Evolutionary conservation across 2,888 invertebrate species (phyloP).

Genomic region (Vanessa cardui): DNA sequence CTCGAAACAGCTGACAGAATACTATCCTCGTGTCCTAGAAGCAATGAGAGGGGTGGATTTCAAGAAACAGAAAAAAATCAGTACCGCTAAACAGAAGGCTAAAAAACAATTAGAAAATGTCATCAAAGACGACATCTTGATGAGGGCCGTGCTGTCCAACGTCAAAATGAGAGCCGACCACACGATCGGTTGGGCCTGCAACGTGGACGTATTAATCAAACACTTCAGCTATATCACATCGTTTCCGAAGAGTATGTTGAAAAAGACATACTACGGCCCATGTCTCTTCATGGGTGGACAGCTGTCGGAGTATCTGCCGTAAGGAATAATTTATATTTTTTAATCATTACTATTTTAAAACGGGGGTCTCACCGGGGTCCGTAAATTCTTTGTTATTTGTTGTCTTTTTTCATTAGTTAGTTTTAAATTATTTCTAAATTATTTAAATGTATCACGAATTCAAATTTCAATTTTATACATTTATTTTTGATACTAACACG

Average conservation of each 20-base stretch:
- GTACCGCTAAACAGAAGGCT: slow-evolving; percentile 50
- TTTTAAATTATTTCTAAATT: no score
- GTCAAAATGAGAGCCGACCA: slow-evolving; percentile 70
- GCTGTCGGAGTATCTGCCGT: slow-evolving; percentile 90
- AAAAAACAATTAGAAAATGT: slow-evolving; percentile 51
- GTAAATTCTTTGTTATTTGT: no score
- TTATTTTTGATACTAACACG: no score
- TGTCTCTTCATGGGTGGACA: slow-evolving; percentile 92
- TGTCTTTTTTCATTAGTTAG: no score
- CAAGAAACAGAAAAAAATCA: slow-evolving; percentile 49
- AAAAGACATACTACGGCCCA: slow-evolving; percentile 82
- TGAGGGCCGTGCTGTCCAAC: slow-evolving; percentile 79
- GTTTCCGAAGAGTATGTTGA: slow-evolving; percentile 80
- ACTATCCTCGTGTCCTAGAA: slow-evolving; percentile 84
- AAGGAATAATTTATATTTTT: slow-evolving; percentile 48
- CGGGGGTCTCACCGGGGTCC: no score
- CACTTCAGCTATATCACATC: slow-evolving; percentile 84
- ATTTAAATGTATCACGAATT: no score
- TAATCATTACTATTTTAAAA: background rate
- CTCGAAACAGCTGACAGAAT: slow-evolving; percentile 76
- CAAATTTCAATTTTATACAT: no score
- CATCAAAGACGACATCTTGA: slow-evolving; percentile 79
- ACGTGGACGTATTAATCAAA: slow-evolving; percentile 86
- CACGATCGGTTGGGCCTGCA: slow-evolving; percentile 87
- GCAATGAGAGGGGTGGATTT: slow-evolving; percentile 63